These are phyloP conservation scores for Gallinago paraguaiae DNA, from an alignment of 2,113 vertebrate genomes.

Conservation along the genomic window DNA sequence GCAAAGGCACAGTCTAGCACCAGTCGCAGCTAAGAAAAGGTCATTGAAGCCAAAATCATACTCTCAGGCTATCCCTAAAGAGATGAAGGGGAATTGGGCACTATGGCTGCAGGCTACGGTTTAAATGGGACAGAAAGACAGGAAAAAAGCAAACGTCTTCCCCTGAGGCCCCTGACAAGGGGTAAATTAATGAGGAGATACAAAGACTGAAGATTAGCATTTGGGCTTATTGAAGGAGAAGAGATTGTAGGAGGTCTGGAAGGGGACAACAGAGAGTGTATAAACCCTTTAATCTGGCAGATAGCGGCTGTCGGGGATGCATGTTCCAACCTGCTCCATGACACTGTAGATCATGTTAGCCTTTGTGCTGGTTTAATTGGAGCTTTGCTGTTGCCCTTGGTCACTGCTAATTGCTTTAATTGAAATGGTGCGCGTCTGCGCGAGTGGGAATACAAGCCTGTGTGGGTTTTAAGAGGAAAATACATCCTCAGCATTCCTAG, in stretches of 20 bases:
- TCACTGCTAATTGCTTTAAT: conserved; percentile 69
- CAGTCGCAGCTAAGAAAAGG: background rate
- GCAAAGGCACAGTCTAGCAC: background rate
- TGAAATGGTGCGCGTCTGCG: background rate
- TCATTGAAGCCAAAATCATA: background rate
- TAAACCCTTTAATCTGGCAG: conserved; percentile 59
- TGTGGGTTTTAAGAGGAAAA: conserved; percentile 21
- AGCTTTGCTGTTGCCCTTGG: conserved; percentile 59
- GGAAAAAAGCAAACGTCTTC: background rate
- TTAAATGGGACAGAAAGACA: background rate
- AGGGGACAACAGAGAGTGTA: background rate
- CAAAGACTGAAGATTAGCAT: background rate
- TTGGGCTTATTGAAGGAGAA: background rate
- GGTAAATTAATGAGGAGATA: conserved; percentile 18
- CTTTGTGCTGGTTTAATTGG: conserved; percentile 64
- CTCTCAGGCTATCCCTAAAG: background rate
- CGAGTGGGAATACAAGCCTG: background rate
- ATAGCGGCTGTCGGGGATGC: background rate
- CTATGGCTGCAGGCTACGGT: background rate
- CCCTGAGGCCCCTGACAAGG: background rate
- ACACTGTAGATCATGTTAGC: conserved; percentile 30
- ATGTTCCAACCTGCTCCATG: conserved; percentile 39
- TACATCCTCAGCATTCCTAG: background rate
- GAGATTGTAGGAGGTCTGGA: background rate
- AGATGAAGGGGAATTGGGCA: background rate